Base-by-base conservation (phyloP, 1,140 invertebrate genomes). In the Cardiocondyla obscurior region DNA sequence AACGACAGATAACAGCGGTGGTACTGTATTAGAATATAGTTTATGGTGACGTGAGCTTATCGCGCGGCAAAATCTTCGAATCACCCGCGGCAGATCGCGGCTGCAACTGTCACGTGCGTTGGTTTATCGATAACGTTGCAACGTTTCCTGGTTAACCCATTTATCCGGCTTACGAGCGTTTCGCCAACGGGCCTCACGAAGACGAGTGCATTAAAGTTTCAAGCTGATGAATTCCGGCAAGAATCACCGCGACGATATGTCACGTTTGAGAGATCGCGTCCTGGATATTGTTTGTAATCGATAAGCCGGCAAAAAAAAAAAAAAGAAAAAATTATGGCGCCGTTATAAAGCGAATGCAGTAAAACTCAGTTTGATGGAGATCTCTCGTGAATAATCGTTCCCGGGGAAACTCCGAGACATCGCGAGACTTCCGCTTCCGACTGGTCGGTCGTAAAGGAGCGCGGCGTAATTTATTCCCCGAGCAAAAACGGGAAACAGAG, bases 81-180 rank as follows among this genome's bases (percentile, higher is more conserved):
- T 85, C 83, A 88, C 81, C 79, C 67, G 74, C 83, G 44, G 8
- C 30, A 57, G 44, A 30, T 12, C 51, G 30, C 49, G 57, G 82
- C 49, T 82, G 76, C 74, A 81, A 89, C 84, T 84, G 83, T 89
- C 84, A 89, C 84, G 70, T 85, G 84, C 36, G 22, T 19, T 25
- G 22, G 39, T 74, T 83, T 88, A 88, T 88, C 86, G 62, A 69
- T 81, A 83, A 19, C 25, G 28, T 84, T 83, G 87, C 89, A 62
- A 85, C 65, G 62, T 70, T 91, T 91, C 88, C 88, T 89, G 85
- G 77, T 84, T 90, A 91, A 90, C 88, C 90, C 84, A 91, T 91
- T 90, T 91, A 88, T 73, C n/a, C 22, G 36, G 3, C 12, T 53
- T 14, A 22, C 39, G 39, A 73, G n/a, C 69, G 30, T 36, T 44